phyloP scores from a whole-genome alignment of 92 coral and sea anemone genomes.

The Blastomussa wellsi region DNA sequence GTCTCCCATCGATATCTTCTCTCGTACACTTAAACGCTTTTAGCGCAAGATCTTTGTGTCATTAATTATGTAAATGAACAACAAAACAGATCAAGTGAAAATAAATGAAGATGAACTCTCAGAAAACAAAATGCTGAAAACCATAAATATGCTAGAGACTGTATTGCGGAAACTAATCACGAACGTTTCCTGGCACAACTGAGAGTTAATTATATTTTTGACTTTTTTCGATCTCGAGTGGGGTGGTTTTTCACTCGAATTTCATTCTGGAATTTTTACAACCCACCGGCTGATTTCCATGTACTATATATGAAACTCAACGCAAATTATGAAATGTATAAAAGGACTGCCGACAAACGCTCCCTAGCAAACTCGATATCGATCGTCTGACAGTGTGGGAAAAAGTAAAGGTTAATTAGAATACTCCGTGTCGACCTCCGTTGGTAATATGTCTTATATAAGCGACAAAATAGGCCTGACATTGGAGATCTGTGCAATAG shows the following conservation, averaged over 20 bases:
- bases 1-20: neutral
- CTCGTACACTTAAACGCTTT: neutral
- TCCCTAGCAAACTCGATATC: neutral
- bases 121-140: neutral
- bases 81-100: no score
- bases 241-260: neutral
- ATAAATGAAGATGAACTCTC: neutral
- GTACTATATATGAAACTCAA: neutral
- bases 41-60: neutral
- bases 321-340: neutral
- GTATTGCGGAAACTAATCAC: neutral
- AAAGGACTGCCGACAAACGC: neutral
- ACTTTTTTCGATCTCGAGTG: neutral
- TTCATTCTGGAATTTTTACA: neutral
- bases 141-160: neutral
- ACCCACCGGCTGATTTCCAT: neutral
- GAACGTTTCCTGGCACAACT: neutral
- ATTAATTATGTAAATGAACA: neutral
- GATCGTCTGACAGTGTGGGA: no score
- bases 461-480: no score
- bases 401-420: no score
- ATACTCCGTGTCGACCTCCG: no score
- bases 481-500: no score
- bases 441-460: no score
- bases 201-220: neutral